Base-by-base conservation (phyloP, 2,797 vertebrate genomes). In the Adelosebastes latens region DNA sequence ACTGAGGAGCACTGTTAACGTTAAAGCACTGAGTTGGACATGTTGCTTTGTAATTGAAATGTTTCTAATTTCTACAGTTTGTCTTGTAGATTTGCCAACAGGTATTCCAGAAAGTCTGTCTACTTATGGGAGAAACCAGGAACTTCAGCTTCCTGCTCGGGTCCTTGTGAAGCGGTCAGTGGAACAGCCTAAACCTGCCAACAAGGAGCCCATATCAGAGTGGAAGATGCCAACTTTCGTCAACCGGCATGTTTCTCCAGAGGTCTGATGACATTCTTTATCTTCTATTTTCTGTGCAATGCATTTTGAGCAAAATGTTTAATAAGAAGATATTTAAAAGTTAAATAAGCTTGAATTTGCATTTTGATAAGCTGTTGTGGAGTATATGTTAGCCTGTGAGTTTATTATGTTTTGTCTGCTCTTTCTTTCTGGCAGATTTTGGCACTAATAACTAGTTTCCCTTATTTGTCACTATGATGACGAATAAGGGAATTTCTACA, bases 211-310 rank as follows among this genome's bases (percentile, higher is more conserved):
- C 1, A 18, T 85, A 7, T 83, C 92, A 2, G 95, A 94, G 36
- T 95, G 94, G 94, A 96, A 94, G 87, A 89, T 94, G 39, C 94
- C 94, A 55, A 52, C 89, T 39, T 29, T 83, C 1, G 7, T 91
- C 58, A 79, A 62, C 66, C 90, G 79, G 2, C 89, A 93, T 8
- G 79, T 93, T 63, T 95, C 94, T 81, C 94, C 95, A 65, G 92
- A 96, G 96, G 96, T 96, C 20, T 58, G 80, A 53, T 59, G 29
- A 22, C 55, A 13, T 29, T 49, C 20, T 58, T 64, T 22, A 36
- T 70, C 6, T 32, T 1, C 34, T 72, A 3, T 42, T 69, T 53
- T 12, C 29, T 53, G 4, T 77, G 42, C 25, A n/a, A 36, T 39
- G 13, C 10, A 36, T 56, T 36, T 8, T 24, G 4, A 29, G 10